Percentiles rank a stretch among this genome's conserved stretches.
Evolutionary conservation across 2,888 invertebrate genomes (phyloP).

Genomic region (Chloroclystis v-ata): DNA sequence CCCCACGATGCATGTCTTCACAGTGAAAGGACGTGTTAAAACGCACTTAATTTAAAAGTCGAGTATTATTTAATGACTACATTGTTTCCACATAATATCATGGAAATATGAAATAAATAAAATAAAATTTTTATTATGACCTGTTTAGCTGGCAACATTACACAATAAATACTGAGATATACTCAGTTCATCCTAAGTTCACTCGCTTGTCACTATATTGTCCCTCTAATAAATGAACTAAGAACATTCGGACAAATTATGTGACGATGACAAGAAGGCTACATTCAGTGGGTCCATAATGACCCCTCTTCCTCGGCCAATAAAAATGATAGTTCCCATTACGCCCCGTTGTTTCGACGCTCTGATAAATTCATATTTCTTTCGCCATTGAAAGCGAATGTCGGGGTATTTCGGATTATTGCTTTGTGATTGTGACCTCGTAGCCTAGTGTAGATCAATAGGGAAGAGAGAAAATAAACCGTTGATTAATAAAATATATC

Average conservation of each 20-base stretch:
- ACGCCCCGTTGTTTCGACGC: slow-evolving; percentile 2
- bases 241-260: slow-evolving; percentile 1
- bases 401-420: slow-evolving; percentile 4
- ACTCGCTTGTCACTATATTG: not conserved
- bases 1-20: too few species aligned
- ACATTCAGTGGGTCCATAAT: slow-evolving; percentile 1
- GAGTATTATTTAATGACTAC: too few species aligned
- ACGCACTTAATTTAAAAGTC: too few species aligned
- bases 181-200: not conserved
- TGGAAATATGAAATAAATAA: too few species aligned
- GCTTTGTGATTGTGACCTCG: slow-evolving; percentile 4
- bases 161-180: too few species aligned
- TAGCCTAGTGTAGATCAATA: too few species aligned
- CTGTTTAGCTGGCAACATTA: too few species aligned
- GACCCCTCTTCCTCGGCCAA: not conserved
- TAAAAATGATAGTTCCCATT: slow-evolving; percentile 7
- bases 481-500: too few species aligned
- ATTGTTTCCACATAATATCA: too few species aligned
- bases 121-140: too few species aligned
- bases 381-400: slow-evolving; percentile 9
- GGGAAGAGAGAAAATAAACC: too few species aligned
- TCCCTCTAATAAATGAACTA: not conserved
- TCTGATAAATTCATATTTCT: slow-evolving; percentile 9
- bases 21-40: too few species aligned
- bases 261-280: not conserved